phyloP scores from a whole-genome alignment of 2,797 vertebrate species.

The Melanotaenia pygmaea region DNA sequence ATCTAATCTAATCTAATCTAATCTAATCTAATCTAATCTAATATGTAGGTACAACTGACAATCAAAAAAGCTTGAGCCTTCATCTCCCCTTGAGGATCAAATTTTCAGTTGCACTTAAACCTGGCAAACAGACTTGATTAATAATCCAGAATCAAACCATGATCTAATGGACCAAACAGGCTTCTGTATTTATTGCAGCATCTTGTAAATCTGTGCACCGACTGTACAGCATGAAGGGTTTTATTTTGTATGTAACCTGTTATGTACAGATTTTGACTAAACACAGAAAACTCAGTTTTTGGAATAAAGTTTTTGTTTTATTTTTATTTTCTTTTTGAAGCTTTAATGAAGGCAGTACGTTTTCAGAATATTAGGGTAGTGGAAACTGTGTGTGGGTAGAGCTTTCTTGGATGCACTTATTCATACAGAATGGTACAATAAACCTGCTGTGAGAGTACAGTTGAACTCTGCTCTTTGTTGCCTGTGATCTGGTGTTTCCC shows the following conservation, averaged over 20 bases:
- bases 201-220: neutral
- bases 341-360: neutral
- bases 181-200: neutral
- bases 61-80: too few species aligned
- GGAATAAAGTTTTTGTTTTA: neutral
- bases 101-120: neutral
- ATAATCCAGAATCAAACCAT: too few species aligned
- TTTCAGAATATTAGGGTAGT: neutral
- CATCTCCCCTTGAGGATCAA: too few species aligned
- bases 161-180: too few species aligned
- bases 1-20: too few species aligned
- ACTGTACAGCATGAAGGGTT: neutral
- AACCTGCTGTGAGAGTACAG: neutral
- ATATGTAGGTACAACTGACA: too few species aligned
- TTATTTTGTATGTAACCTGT: too few species aligned
- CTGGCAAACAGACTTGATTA: neutral
- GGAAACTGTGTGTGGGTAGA: neutral
- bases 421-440: neutral
- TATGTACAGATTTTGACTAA: neutral
- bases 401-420: neutral
- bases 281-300: neutral
- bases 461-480: conserved; percentile 43
- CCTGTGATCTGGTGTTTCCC: conserved; percentile 38
- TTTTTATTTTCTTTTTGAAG: neutral
- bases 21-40: too few species aligned